These are phyloP conservation scores for Athene noctua DNA, from an alignment of 2,113 vertebrate genomes.

Conservation along the genomic window DNA sequence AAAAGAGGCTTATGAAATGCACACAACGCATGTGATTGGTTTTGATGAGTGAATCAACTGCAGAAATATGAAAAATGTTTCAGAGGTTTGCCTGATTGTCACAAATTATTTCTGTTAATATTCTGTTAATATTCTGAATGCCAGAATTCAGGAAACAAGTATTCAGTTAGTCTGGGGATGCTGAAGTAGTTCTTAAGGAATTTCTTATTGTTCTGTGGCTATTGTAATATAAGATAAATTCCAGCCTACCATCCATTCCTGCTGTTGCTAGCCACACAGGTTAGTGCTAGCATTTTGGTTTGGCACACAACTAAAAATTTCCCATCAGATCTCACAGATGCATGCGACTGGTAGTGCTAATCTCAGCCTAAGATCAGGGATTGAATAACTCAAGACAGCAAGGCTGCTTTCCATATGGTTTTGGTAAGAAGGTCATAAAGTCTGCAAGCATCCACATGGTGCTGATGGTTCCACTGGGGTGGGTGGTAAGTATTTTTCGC, in stretches of 20 bases:
- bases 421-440: background rate
- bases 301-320: background rate
- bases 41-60: background rate
- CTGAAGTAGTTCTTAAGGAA: background rate
- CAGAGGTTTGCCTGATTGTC: background rate
- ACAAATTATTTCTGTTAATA: background rate
- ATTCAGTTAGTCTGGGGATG: background rate
- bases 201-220: background rate
- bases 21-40: background rate
- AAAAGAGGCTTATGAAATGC: background rate
- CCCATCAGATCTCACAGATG: background rate
- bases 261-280: background rate
- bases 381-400: background rate
- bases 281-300: background rate
- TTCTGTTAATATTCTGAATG: background rate
- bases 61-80: background rate
- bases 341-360: background rate
- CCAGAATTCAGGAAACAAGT: background rate
- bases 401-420: background rate
- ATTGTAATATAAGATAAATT: background rate
- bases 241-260: background rate
- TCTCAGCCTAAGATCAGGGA: background rate
- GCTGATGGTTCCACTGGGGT: background rate
- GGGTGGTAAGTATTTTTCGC: background rate
- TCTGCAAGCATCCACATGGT: background rate